Base-by-base conservation (phyloP, 2,888 invertebrate genomes). In the Phlogophora meticulosa region DNA sequence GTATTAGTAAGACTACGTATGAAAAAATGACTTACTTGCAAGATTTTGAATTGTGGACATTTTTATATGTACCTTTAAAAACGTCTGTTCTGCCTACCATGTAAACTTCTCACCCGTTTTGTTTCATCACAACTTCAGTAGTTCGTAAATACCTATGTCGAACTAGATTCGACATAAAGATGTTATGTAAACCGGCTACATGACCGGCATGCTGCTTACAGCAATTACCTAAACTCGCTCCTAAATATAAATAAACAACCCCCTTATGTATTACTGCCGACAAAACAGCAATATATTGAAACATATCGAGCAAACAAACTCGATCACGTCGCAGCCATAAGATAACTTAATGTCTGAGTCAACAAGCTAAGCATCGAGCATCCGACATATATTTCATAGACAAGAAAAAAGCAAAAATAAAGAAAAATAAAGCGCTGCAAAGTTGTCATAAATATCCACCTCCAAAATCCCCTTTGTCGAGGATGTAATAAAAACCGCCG, bases 371-470 rank as follows among this genome's bases (percentile, higher is more conserved):
- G 76, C 83, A 65, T 78, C 51, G 51, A 80, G 84, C 88, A 85
- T 85, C 78, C 82, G 55, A 77, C 82, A 64, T 76, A 87, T 87
- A 87, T 81, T 75, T 87, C 87, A 85, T 79, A 81, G 46, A 76
- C 70, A 69, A 24, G 81, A 84, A 84, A 85, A 84, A 85, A 83
- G 83, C 83, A 78, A 75, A 76, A 77, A 80, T 63, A 78, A 82
- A 83, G 86, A 83, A 84, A 83, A 85, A 88, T 82, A 82, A 81
- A 85, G 61, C 81, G 80, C 70, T 80, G 85, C 81, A 82, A 85
- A 88, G 84, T 87, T 84, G 85, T 87, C 87, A 87, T 88, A 90
- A 88, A 87, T 87, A 87, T 85, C 85, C 83, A 84, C 84, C 87
- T 84, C 81, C 76, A 70, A 86, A 83, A 82, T 85, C 85, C 82